phyloP scores from a whole-genome alignment of 2,797 vertebrate species.

The Hylomyscus alleni region DNA sequence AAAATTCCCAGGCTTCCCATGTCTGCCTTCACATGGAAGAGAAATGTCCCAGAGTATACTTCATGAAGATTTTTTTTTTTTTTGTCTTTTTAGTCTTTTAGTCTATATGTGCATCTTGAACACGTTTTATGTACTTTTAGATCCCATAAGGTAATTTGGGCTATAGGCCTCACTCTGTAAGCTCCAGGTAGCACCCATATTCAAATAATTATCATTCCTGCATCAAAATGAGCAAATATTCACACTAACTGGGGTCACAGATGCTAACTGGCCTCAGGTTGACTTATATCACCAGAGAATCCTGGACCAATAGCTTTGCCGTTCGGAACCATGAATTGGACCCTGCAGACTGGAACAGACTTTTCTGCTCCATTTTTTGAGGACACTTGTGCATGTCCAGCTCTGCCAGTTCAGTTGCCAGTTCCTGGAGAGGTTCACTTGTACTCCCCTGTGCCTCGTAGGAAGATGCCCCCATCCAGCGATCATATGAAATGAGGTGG shows the following conservation, averaged over 20 bases:
- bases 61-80: neutral
- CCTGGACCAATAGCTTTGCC: neutral
- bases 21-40: neutral
- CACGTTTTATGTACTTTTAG: neutral
- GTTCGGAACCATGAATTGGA: neutral
- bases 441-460: neutral
- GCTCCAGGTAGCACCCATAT: neutral
- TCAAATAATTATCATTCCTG: neutral
- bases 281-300: neutral
- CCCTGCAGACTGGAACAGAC: neutral
- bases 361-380: neutral
- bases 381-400: neutral
- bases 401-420: neutral
- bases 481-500: fast-evolving
- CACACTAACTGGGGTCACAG: neutral
- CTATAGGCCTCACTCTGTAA: neutral
- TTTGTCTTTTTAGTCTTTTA: too few relatives aligned
- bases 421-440: neutral
- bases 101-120: neutral
- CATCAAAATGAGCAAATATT: neutral
- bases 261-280: neutral
- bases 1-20: neutral
- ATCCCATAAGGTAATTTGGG: neutral
- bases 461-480: neutral
- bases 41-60: neutral